Conservation (phyloP, 2,113 vertebrate genomes). For the Setophaga petechia region DNA sequence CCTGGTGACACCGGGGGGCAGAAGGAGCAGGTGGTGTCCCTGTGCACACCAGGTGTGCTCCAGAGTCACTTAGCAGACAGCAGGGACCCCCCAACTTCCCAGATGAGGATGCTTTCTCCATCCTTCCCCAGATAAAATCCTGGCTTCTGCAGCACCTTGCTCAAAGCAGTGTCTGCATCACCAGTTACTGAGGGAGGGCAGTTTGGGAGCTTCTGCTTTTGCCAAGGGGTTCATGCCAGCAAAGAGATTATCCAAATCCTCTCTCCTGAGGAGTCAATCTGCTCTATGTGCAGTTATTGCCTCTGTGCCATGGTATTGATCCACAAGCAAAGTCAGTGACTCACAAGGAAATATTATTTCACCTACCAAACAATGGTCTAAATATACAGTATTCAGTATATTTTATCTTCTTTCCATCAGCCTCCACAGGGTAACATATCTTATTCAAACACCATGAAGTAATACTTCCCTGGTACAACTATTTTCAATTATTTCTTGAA, state of each 20-base stretch:
- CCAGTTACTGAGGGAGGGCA: background rate
- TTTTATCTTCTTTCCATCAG: conserved; percentile 52
- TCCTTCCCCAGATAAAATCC: background rate
- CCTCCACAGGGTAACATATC: background rate
- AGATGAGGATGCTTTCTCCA: background rate
- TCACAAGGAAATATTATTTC: conserved; percentile 48
- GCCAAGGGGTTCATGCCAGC: background rate
- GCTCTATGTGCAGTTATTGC: fast-evolving
- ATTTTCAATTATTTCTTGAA: conserved; percentile 52
- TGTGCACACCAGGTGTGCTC: background rate
- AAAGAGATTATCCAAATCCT: conserved; percentile 13
- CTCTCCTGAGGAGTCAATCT: background rate
- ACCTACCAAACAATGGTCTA: conserved; percentile 27
- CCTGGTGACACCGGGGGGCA: background rate
- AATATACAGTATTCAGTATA: conserved; percentile 11
- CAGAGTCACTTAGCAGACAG: background rate
- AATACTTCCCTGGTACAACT: conserved; percentile 32
- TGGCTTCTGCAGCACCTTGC: background rate
- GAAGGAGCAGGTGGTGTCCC: background rate
- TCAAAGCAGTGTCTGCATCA: background rate
- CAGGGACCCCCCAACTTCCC: background rate
- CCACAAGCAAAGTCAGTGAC: background rate
- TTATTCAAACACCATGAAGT: conserved; percentile 49
- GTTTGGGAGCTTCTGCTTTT: background rate
- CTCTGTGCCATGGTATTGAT: background rate